phyloP scores from a whole-genome alignment of 2,888 invertebrate genomes.

The Athripsodes cinereus region DNA sequence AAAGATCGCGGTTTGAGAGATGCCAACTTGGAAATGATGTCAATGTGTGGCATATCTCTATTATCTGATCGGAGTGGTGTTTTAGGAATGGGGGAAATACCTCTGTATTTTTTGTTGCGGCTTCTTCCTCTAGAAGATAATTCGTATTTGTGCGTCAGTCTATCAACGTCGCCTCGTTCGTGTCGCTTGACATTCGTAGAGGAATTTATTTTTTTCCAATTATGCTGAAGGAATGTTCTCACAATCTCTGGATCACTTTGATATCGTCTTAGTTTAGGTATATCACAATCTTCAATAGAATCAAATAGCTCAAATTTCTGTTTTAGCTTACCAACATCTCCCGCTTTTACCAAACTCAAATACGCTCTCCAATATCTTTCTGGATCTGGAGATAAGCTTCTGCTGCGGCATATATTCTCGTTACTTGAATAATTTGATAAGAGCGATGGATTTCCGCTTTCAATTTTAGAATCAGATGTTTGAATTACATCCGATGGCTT shows the following conservation, averaged over 20 bases:
- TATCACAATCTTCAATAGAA: conserved; percentile 35
- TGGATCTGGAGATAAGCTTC: conserved; percentile 68
- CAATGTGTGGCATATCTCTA: conserved; percentile 81
- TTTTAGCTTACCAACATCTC: conserved; percentile 72
- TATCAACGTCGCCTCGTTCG: conserved; percentile 54
- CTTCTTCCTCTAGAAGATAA: conserved; percentile 45
- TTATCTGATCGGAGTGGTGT: conserved; percentile 60
- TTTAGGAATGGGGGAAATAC: conserved; percentile 59
- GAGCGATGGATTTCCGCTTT: conserved; percentile 10
- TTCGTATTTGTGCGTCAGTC: conserved; percentile 57
- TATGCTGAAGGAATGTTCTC: conserved; percentile 49
- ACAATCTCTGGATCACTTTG: conserved; percentile 76
- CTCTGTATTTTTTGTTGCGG: conserved; percentile 41
- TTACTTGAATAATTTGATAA: conserved; percentile 51
- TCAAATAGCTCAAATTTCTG: conserved; percentile 69
- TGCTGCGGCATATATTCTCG: conserved; percentile 62
- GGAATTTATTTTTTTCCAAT: conserved; percentile 45
- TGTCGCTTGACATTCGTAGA: conserved; percentile 42
- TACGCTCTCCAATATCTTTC: conserved; percentile 65
- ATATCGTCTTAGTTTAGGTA: conserved; percentile 53
- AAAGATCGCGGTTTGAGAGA: conserved; percentile 48
- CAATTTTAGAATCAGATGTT: conserved; percentile 7
- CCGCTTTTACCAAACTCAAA: conserved; percentile 64
- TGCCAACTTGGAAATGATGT: conserved; percentile 83
- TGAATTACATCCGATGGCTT: background rate